phyloP scores from a whole-genome alignment of 2,797 vertebrate genomes.

The Nannoperca australis region DNA sequence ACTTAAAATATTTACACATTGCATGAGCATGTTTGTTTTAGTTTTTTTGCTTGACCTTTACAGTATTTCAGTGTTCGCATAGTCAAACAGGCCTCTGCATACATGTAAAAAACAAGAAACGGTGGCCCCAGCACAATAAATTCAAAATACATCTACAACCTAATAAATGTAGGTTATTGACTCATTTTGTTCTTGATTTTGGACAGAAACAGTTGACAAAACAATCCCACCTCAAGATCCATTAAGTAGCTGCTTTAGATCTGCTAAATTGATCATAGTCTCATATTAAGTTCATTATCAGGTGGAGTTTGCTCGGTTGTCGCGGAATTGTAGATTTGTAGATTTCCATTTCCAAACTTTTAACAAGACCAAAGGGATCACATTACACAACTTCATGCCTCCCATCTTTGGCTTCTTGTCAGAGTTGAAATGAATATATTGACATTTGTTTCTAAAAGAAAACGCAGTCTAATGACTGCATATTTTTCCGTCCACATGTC shows the following conservation, averaged over 20 bases:
- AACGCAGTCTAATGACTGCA: not conserved
- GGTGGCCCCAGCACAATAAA: not conserved
- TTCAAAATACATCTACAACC: too few relatives aligned
- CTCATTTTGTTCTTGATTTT: not conserved
- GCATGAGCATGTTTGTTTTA: conserved; percentile 3
- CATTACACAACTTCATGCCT: not conserved
- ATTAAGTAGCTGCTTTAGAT: too few relatives aligned
- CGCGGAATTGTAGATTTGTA: not conserved
- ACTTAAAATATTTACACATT: not conserved
- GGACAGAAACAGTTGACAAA: not conserved
- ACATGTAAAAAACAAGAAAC: not conserved
- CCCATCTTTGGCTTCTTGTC: not conserved
- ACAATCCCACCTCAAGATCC: too few relatives aligned
- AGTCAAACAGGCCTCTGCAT: too few relatives aligned
- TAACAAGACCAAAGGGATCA: conserved; percentile 11
- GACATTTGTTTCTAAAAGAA: not conserved
- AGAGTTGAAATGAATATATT: not conserved
- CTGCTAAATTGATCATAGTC: not conserved
- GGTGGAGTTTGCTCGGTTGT: not conserved
- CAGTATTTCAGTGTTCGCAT: too few relatives aligned
- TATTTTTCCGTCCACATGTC: not conserved
- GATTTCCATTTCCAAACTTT: not conserved
- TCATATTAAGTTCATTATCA: not conserved
- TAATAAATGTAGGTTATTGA: too few relatives aligned
- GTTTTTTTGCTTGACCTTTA: not conserved